phyloP scores from a whole-genome alignment of 1,140 invertebrate genomes.

The Drosophila grimshawi region DNA sequence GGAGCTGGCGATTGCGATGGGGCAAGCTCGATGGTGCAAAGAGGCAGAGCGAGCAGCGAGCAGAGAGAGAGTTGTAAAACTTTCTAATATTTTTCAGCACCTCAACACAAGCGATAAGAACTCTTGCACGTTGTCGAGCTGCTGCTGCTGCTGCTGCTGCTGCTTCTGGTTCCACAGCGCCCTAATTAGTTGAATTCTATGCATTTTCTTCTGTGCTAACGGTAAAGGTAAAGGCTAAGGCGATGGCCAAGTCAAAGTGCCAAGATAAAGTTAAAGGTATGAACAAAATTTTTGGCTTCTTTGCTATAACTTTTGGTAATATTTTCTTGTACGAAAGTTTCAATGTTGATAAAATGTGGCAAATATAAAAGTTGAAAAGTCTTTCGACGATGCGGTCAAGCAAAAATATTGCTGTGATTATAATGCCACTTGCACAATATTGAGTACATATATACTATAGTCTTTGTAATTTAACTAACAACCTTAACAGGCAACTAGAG shows the following conservation, averaged over 20 bases:
- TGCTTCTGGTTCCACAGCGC: slow-evolving; percentile 31
- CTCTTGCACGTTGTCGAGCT: slow-evolving; percentile 56
- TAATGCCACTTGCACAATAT: slow-evolving; percentile 32
- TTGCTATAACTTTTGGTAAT: slow-evolving; percentile 76
- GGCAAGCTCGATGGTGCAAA: no score
- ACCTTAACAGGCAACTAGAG: not conserved
- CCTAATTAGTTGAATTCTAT: slow-evolving; percentile 80
- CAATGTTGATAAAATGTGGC: slow-evolving; percentile 76
- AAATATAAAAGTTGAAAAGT: slow-evolving; percentile 73
- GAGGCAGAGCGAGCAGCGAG: not conserved
- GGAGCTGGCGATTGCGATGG: slow-evolving; percentile 2
- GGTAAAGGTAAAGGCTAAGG: slow-evolving; percentile 28
- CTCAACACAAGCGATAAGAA: slow-evolving; percentile 73
- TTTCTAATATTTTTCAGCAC: slow-evolving; percentile 82
- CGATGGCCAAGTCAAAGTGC: slow-evolving; percentile 45
- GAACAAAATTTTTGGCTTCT: slow-evolving; percentile 57
- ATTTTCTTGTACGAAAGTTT: slow-evolving; percentile 78
- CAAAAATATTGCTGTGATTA: slow-evolving; percentile 43
- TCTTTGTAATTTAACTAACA: slow-evolving; percentile 5
- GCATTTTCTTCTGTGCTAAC: slow-evolving; percentile 48
- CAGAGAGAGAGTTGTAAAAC: slow-evolving; percentile 46
- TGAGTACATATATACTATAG: slow-evolving; percentile 4
- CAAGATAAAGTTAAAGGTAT: not conserved
- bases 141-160: not conserved
- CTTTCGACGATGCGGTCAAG: slow-evolving; percentile 33